Evolutionary conservation across 2,888 invertebrate species (phyloP), one percentile per base, ranked within the genome.

Genomic region (Meta bourneti): DNA sequence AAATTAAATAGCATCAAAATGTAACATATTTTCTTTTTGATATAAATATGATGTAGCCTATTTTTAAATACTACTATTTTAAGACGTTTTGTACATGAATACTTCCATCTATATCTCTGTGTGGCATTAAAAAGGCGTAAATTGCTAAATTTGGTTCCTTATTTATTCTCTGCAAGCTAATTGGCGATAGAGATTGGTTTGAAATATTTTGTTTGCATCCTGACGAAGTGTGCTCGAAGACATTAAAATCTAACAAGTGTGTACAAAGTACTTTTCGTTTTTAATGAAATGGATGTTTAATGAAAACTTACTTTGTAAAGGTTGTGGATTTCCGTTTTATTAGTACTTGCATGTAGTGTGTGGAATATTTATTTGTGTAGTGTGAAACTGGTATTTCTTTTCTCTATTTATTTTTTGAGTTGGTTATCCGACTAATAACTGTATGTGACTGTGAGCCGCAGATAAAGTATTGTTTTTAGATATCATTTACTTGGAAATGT

Each of bases 21-120:
- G 70, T 20, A 81, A 77, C n/a, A n/a, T 77, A 77, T 77, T 77
- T 77, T 77, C 49, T 49, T 77, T 49, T 49, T 61, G 54, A 69
- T 71, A 52, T n/a, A 82, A 49, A 81, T 19, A 52, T 16, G 70
- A 81, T 61, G 70, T 81, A 69, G 51, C 72, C 82, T 51, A 83
- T 83, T 71, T 83, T 83, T 83, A 51, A 83, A 83, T 72, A 61
- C 61, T 34, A 51, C 34, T 69, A 69, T 71, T 48, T 82, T 71
- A 48, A 19, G 71, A 71, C 71, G 19, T 82, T 70, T 82, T 82
- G 49, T 82, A 82, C 54, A 48, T 11, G 13, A 77, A 80, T 80
- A 51, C 49, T 49, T 13, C 77, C 49, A 48, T 77, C 49, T 49
- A 61, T 61, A 61, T 34, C 34, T n/a, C n/a, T n/a, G n/a, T 61